phyloP scores from a whole-genome alignment of 2,113 vertebrate species.

The Engystomops pustulosus region DNA sequence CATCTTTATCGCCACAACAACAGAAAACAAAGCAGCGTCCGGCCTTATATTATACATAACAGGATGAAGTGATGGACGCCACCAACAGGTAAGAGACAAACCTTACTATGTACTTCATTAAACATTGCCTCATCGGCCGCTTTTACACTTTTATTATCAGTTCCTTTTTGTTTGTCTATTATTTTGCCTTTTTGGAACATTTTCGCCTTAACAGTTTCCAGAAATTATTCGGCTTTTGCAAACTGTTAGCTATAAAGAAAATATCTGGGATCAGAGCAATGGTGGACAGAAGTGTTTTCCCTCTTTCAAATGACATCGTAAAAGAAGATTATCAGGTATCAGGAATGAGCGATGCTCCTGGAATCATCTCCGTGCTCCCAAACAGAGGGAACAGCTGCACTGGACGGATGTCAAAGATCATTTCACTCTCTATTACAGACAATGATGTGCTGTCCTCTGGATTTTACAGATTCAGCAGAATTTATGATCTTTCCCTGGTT shows the following conservation, averaged over 20 bases:
- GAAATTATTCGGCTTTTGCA: background rate
- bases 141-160: background rate
- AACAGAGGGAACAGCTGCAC: constrained; percentile 19
- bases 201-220: background rate
- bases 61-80: too few relatives aligned
- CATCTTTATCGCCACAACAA: too few relatives aligned
- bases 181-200: background rate
- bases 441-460: too few relatives aligned
- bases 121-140: too few relatives aligned
- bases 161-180: background rate
- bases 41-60: too few relatives aligned
- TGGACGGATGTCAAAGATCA: background rate
- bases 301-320: background rate
- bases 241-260: background rate
- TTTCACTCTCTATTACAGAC: background rate
- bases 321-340: background rate
- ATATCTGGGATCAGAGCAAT: background rate
- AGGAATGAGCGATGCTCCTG: background rate
- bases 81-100: too few relatives aligned
- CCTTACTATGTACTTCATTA: too few relatives aligned
- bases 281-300: background rate
- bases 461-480: background rate
- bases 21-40: too few relatives aligned
- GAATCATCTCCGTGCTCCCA: background rate
- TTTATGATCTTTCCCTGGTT: background rate